Percentiles rank a stretch among this genome's conserved stretches.
phyloP scores from a whole-genome alignment of 1,140 invertebrate genomes.

The Portunus trituberculatus region DNA sequence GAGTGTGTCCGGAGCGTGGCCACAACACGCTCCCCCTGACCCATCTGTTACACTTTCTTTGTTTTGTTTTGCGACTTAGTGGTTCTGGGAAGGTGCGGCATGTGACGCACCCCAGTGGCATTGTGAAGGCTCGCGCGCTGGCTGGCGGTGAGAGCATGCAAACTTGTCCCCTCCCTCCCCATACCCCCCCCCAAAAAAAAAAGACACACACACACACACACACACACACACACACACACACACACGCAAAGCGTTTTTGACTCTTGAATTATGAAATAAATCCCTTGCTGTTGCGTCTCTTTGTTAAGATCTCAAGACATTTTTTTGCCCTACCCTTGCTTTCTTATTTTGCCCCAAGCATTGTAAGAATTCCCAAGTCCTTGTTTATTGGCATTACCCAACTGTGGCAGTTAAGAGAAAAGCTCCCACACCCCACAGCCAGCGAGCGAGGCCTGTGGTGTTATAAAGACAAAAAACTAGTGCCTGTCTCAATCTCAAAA shows the following conservation, averaged over 20 bases:
- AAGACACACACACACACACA: not conserved
- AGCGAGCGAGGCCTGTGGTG: not conserved
- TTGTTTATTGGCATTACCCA: not conserved
- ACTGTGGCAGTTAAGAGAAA: not conserved
- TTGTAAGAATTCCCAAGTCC: not conserved
- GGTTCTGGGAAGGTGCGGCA: not conserved
- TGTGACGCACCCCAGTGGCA: constrained; percentile 6
- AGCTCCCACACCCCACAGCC: not conserved
- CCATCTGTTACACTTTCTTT: not conserved
- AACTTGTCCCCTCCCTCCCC: too few relatives aligned
- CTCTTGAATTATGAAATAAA: not conserved
- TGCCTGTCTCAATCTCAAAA: not conserved
- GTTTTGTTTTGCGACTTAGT: not conserved
- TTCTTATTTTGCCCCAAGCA: too few relatives aligned
- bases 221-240: not conserved
- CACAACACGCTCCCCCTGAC: not conserved
- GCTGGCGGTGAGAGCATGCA: not conserved
- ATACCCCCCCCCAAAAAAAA: too few relatives aligned
- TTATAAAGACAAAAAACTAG: constrained; percentile 15
- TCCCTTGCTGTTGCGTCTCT: not conserved
- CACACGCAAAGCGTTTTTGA: not conserved
- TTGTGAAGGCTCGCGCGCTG: constrained; percentile 8
- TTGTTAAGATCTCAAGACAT: not conserved
- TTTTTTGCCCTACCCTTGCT: not conserved
- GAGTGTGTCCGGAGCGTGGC: not conserved